Percentiles rank a stretch among this genome's conserved stretches.
phyloP scores from a whole-genome alignment of 37 sponge, comb jelly and placozoan genomes.

The Halichondria panicea region DNA sequence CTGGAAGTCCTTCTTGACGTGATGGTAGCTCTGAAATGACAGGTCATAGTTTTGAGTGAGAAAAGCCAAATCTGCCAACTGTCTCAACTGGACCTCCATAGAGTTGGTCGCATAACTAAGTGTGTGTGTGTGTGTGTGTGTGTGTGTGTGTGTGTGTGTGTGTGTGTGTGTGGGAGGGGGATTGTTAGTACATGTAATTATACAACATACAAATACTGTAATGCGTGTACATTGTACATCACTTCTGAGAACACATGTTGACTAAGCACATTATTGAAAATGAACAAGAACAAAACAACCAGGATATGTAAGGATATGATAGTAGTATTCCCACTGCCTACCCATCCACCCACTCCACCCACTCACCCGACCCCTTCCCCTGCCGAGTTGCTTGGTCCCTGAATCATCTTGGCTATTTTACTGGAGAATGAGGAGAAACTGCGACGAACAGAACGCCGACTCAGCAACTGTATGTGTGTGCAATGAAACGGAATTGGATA shows the following conservation, averaged over 20 bases:
- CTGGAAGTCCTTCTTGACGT: constrained; percentile 90
- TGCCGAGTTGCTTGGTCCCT: constrained; percentile 20
- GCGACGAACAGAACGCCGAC: constrained; percentile 29
- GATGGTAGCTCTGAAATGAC: constrained; percentile 81
- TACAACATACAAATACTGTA: too few species aligned
- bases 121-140: neutral
- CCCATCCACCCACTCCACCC: neutral
- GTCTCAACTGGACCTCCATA: constrained; percentile 77
- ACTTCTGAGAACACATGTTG: too few species aligned
- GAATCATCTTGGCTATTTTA: constrained; percentile 20
- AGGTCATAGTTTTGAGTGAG: constrained; percentile 93
- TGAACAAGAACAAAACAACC: too few species aligned
- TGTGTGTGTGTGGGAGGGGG: too few species aligned
- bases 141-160: neutral
- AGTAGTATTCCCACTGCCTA: neutral
- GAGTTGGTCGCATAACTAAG: constrained; percentile 79
- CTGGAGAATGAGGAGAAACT: constrained; percentile 27
- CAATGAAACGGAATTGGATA: too few species aligned
- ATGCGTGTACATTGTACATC: too few species aligned
- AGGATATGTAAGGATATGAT: neutral
- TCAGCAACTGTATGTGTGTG: constrained; percentile 45
- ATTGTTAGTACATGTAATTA: too few species aligned
- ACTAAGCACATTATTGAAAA: too few species aligned
- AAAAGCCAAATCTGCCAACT: constrained; percentile 88
- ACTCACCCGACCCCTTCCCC: neutral